phyloP scores from a whole-genome alignment of 2,888 invertebrate species.

The Nemotelus pantherinus region DNA sequence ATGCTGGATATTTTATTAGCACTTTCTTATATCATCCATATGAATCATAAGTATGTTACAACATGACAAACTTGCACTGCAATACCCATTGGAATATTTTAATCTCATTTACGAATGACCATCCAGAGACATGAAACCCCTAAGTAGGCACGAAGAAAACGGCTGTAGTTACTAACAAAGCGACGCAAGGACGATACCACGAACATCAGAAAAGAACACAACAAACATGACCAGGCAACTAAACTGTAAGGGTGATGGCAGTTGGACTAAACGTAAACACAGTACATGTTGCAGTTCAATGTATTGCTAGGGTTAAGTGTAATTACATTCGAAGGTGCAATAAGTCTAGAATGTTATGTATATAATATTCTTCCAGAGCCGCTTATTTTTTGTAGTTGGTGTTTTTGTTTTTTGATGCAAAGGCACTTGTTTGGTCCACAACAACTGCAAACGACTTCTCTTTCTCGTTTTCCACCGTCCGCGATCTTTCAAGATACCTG shows the following conservation, averaged over 20 bases:
- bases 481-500: background rate
- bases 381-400: conserved; percentile 3
- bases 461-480: too few relatives aligned
- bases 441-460: too few relatives aligned
- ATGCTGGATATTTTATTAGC: too few relatives aligned
- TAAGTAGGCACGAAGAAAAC: too few relatives aligned
- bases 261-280: background rate
- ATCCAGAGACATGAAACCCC: too few relatives aligned
- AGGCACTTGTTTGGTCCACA: too few relatives aligned
- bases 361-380: background rate
- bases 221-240: background rate
- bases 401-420: too few relatives aligned
- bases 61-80: too few relatives aligned
- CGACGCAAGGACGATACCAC: background rate
- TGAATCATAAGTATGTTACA: too few relatives aligned
- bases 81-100: too few relatives aligned
- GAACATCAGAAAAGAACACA: background rate
- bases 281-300: background rate
- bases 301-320: conserved; percentile 19
- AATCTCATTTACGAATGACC: too few relatives aligned
- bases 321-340: conserved; percentile 4
- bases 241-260: background rate
- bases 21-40: too few relatives aligned
- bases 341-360: conserved; percentile 19
- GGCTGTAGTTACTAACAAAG: background rate